phyloP scores from a whole-genome alignment of 2,113 vertebrate genomes.

The Ariopsis seemanni region DNA sequence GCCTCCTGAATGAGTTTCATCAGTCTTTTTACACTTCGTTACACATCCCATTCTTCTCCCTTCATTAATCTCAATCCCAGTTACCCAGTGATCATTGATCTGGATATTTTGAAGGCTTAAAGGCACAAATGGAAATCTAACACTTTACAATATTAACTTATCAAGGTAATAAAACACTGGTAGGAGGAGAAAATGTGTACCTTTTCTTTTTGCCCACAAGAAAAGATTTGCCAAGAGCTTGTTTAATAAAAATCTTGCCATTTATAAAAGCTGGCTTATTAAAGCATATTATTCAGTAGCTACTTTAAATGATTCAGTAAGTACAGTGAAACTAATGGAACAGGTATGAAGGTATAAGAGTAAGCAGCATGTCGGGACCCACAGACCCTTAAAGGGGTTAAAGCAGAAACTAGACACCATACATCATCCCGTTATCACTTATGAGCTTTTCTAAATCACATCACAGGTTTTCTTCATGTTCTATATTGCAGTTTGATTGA shows the following conservation, averaged over 20 bases:
- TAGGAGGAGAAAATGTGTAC: not conserved
- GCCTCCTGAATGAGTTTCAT: not conserved
- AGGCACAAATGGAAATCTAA: not conserved
- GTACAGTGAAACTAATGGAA: not conserved
- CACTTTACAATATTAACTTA: not conserved
- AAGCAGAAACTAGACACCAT: not conserved
- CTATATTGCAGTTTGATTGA: not conserved
- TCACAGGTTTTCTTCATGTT: not conserved
- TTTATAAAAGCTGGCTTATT: not conserved
- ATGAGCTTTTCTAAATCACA: not conserved
- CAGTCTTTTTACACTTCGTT: not conserved
- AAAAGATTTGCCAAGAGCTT: not conserved
- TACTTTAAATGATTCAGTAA: not conserved
- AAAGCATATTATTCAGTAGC: not conserved
- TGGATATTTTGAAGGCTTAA: slow-evolving; percentile 8
- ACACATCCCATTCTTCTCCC: not conserved
- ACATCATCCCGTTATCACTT: not conserved
- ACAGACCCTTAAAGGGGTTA: not conserved
- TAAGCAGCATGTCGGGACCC: not conserved
- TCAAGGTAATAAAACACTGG: not conserved
- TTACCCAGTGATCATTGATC: not conserved
- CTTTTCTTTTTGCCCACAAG: not conserved
- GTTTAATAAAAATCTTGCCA: not conserved
- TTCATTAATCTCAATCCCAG: not conserved
- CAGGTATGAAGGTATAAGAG: not conserved